Evolutionary conservation across 2,888 invertebrate genomes (phyloP).

Genomic region (Cheilosia scutellata): DNA sequence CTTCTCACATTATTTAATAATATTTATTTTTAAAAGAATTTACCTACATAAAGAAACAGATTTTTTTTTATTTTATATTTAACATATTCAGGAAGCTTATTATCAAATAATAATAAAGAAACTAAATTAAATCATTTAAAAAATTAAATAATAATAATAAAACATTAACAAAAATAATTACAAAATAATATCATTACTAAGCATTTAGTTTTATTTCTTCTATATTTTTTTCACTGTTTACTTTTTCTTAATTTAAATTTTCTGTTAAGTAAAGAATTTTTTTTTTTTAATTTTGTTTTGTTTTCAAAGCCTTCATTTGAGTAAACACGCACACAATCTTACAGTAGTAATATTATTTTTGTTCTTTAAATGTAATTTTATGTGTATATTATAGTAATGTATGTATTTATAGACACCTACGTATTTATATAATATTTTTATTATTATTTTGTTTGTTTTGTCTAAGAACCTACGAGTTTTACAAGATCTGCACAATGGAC

Average conservation of each 20-base stretch:
- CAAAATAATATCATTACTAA: constrained; percentile 75
- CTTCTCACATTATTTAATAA: constrained; percentile 66
- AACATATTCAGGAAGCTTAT: constrained; percentile 71
- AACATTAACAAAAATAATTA: constrained; percentile 75
- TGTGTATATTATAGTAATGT: constrained; percentile 48
- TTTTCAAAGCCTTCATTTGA: constrained; percentile 69
- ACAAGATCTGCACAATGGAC: constrained; percentile 67
- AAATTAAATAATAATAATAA: constrained; percentile 75
- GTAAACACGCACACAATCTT: constrained; percentile 76
- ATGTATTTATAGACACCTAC: constrained; percentile 73
- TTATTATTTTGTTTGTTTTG: constrained; percentile 64
- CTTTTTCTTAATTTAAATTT: constrained; percentile 41
- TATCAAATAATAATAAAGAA: constrained; percentile 71
- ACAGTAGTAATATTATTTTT: constrained; percentile 62
- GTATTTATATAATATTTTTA: constrained; percentile 64
- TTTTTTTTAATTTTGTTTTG: constrained; percentile 27
- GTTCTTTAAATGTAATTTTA: constrained; percentile 62
- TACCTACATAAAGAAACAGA: constrained; percentile 70
- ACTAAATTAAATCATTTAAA: constrained; percentile 73
- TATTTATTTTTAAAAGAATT: constrained; percentile 59
- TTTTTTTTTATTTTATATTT: constrained; percentile 62
- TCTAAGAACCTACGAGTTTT: constrained; percentile 70
- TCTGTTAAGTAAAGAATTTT: constrained; percentile 29
- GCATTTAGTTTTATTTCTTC: constrained; percentile 62
- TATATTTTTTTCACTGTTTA: constrained; percentile 48